phyloP scores from a whole-genome alignment of 2,113 vertebrate species.

The Vulpes ferrilata region DNA sequence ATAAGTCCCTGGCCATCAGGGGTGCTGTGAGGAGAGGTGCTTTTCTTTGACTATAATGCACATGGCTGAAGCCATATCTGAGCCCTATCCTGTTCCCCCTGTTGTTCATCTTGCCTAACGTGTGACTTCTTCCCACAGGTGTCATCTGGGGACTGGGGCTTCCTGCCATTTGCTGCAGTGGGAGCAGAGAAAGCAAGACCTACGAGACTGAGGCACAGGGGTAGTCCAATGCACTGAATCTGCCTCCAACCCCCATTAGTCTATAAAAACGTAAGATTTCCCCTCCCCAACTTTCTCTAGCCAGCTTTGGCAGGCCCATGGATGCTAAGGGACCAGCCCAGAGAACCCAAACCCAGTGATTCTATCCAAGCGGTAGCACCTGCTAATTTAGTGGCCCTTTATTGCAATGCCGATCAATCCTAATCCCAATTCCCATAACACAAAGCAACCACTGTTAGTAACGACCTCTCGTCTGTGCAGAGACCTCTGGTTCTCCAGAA shows the following conservation, averaged over 20 bases:
- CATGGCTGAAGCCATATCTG: not conserved
- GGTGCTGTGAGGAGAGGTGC: not conserved
- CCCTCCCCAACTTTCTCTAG: not conserved
- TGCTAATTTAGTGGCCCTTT: slow-evolving; percentile 29
- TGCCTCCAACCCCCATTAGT: not conserved
- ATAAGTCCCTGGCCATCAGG: slow-evolving; percentile 28
- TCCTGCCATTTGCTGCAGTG: not conserved
- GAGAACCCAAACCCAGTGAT: not conserved
- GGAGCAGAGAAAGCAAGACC: not conserved
- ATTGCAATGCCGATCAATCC: slow-evolving; percentile 40
- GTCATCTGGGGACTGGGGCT: not conserved
- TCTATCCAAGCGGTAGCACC: not conserved
- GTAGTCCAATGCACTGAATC: not conserved
- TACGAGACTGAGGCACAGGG: no score
- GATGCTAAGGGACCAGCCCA: not conserved
- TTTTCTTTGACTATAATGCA: not conserved
- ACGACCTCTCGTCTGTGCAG: not conserved
- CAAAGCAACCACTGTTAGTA: slow-evolving; percentile 24
- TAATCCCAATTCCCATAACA: slow-evolving; percentile 56
- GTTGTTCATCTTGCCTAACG: not conserved
- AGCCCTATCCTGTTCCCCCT: not conserved
- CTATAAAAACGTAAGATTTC: not conserved
- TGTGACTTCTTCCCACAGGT: not conserved
- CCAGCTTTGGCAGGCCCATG: not conserved
- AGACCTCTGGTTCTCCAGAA: slow-evolving; percentile 53